Conservation (phyloP, 64 coral and sea anemone genomes). For the Actinia equina region DNA sequence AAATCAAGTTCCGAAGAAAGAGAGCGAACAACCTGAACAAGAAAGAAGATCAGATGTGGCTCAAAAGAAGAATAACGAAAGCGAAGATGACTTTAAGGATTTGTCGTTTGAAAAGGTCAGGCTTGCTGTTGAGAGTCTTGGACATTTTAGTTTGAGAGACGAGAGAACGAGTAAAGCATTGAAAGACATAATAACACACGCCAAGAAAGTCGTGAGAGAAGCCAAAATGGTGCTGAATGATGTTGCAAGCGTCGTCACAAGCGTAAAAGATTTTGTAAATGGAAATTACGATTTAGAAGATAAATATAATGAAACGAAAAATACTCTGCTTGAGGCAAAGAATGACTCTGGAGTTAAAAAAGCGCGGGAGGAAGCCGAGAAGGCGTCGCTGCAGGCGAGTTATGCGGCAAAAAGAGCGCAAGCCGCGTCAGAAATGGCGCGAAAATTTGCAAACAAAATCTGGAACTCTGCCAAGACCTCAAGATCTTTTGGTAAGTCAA, state of each 20-base stretch:
- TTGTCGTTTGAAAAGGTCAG: conserved; percentile 5
- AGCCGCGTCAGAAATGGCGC: conserved; percentile 16
- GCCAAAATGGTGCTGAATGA: conserved; percentile 62
- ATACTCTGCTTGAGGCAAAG: not conserved
- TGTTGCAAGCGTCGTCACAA: conserved; percentile 50
- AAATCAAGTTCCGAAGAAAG: not conserved
- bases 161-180: conserved; percentile 34
- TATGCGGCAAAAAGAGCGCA: conserved; percentile 25
- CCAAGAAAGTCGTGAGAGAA: conserved; percentile 59
- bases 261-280: conserved; percentile 51
- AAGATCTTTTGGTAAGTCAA: not conserved
- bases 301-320: not conserved
- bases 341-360: conserved; percentile 1
- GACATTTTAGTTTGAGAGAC: conserved; percentile 45
- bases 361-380: conserved; percentile 29
- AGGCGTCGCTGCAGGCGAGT: conserved; percentile 15
- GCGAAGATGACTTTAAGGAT: not conserved
- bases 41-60: not conserved
- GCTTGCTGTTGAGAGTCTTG: conserved; percentile 14
- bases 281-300: conserved; percentile 15
- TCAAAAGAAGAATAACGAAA: not conserved
- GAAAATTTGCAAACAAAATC: not conserved
- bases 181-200: conserved; percentile 49
- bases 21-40: not conserved
- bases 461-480: not conserved